Conservation (phyloP, 1,140 invertebrate genomes). For the Bombyx mandarina region DNA sequence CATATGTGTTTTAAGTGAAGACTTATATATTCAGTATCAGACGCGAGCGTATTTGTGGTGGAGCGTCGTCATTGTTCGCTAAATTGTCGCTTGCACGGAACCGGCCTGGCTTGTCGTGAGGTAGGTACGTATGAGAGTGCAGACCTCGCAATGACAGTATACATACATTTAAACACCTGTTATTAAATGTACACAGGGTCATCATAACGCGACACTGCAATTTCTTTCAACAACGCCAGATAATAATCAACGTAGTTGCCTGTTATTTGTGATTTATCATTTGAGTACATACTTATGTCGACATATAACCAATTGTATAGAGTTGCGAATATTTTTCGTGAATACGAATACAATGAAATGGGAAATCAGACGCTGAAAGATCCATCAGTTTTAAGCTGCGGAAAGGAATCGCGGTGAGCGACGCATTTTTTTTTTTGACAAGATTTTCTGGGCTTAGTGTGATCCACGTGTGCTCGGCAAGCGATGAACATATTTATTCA, state of each 20-base stretch:
- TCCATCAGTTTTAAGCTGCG: too few species aligned
- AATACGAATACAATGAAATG: too few species aligned
- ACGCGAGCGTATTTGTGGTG: slow-evolving; percentile 52
- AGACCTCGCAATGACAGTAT: slow-evolving; percentile 55
- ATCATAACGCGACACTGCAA: slow-evolving; percentile 41
- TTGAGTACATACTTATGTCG: too few species aligned
- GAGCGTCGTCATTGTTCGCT: slow-evolving; percentile 67
- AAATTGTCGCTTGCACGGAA: slow-evolving; percentile 67
- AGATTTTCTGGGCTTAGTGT: slow-evolving; percentile 54
- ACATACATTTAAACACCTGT: slow-evolving; percentile 68
- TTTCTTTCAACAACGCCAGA: slow-evolving; percentile 62
- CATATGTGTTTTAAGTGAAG: slow-evolving; percentile 18
- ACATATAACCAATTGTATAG: too few species aligned
- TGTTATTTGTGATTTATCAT: too few species aligned
- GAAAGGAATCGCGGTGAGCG: too few species aligned
- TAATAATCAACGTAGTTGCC: slow-evolving; percentile 41
- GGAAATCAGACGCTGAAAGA: too few species aligned
- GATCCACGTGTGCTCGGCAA: slow-evolving; percentile 43
- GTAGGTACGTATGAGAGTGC: slow-evolving; percentile 42
- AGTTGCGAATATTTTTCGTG: too few species aligned
- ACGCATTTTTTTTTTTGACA: too few species aligned
- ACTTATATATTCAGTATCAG: slow-evolving; percentile 52
- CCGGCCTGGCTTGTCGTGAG: slow-evolving; percentile 62
- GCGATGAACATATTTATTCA: slow-evolving; percentile 2
- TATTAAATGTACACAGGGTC: slow-evolving; percentile 64